phyloP scores from a whole-genome alignment of 2,888 invertebrate species.

The Tinea trinotella region DNA sequence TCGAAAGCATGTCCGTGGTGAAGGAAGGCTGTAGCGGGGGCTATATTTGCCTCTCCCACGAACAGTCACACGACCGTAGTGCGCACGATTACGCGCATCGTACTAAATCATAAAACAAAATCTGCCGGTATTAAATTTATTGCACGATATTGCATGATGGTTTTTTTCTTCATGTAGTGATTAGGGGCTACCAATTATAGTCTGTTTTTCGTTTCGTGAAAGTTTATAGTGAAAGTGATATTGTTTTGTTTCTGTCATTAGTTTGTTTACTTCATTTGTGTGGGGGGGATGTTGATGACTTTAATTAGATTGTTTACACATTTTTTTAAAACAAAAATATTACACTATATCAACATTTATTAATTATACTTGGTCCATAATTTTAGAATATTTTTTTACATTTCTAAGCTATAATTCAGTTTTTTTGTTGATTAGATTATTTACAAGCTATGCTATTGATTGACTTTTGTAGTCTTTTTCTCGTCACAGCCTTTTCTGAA shows the following conservation, averaged over 20 bases:
- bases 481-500: too few relatives aligned
- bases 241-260: neutral
- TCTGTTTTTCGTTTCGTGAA: constrained; percentile 10
- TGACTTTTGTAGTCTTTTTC: too few relatives aligned
- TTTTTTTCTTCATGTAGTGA: constrained; percentile 1
- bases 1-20: constrained; percentile 34
- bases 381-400: too few relatives aligned
- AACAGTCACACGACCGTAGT: constrained; percentile 47
- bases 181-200: constrained; percentile 2
- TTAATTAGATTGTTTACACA: too few relatives aligned
- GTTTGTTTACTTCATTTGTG: neutral
- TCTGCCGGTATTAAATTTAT: constrained; percentile 8
- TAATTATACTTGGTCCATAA: too few relatives aligned
- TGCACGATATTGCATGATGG: constrained; percentile 8
- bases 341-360: too few relatives aligned
- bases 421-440: too few relatives aligned
- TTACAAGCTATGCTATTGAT: too few relatives aligned
- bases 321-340: too few relatives aligned
- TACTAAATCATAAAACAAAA: neutral
- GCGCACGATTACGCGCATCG: constrained; percentile 47
- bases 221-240: constrained; percentile 15
- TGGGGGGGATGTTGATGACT: neutral
- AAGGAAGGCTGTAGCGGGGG: constrained; percentile 47
- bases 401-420: too few relatives aligned
- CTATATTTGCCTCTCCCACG: constrained; percentile 26